These are phyloP conservation scores for Picathartes gymnocephalus DNA, from an alignment of 2,113 vertebrate species.

Conservation along the genomic window DNA sequence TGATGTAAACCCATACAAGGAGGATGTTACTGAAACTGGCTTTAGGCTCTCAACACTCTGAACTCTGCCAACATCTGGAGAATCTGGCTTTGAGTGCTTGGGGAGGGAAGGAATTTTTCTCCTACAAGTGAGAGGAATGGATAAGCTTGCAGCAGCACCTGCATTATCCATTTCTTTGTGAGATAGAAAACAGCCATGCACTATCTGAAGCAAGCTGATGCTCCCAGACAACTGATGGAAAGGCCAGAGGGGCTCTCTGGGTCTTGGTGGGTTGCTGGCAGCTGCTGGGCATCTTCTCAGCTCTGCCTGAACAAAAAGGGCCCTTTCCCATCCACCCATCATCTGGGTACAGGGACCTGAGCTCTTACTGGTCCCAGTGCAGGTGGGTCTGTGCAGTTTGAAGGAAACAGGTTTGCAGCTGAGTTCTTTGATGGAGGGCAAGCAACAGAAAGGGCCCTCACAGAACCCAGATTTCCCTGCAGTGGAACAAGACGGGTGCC, in stretches of 20 bases:
- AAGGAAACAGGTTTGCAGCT: background rate
- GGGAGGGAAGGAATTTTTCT: constrained; percentile 47
- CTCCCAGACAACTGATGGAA: background rate
- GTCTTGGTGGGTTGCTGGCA: background rate
- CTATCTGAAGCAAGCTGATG: background rate
- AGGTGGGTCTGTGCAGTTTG: background rate
- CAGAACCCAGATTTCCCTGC: background rate
- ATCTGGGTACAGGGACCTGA: too few species aligned
- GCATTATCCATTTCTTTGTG: background rate
- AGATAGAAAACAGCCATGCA: constrained; percentile 15
- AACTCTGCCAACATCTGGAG: constrained; percentile 48
- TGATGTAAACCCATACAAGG: background rate
- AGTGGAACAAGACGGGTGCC: background rate
- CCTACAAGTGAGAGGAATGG: background rate
- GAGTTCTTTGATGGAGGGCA: background rate
- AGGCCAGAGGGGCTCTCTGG: background rate
- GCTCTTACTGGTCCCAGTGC: background rate
- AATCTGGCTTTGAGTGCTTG: constrained; percentile 5
- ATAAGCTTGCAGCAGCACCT: constrained; percentile 34
- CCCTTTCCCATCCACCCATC: background rate
- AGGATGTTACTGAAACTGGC: background rate
- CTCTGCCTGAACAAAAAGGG: background rate
- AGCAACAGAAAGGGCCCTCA: background rate
- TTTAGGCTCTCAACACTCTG: background rate
- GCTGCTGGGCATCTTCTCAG: background rate